phyloP scores from a whole-genome alignment of 2,797 vertebrate genomes.

The Sebastes minor region DNA sequence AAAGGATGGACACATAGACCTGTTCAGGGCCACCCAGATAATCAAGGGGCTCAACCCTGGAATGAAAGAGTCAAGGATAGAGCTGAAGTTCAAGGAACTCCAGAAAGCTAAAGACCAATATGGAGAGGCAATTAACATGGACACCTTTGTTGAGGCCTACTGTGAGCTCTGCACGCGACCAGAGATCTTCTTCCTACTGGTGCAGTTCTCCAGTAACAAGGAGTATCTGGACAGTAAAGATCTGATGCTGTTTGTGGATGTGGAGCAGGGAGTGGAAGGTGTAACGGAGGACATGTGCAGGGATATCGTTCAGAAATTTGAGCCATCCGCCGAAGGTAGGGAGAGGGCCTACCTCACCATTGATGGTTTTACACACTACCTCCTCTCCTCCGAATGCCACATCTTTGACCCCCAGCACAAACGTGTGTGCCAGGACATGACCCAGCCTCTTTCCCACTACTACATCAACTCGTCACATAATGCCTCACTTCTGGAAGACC shows the following conservation, averaged over 20 bases:
- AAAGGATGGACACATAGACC: slow-evolving; percentile 85
- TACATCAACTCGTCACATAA: slow-evolving; percentile 94
- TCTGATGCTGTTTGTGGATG: slow-evolving; percentile 91
- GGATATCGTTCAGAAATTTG: slow-evolving; percentile 89
- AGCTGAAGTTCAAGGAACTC: slow-evolving; percentile 93
- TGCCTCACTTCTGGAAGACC: slow-evolving; percentile 90
- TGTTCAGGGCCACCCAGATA: slow-evolving; percentile 89
- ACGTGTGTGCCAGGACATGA: slow-evolving; percentile 93
- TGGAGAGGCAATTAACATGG: slow-evolving; percentile 83
- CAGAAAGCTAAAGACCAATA: slow-evolving; percentile 89
- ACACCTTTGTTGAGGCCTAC: slow-evolving; percentile 90
- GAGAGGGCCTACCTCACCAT: slow-evolving; percentile 89
- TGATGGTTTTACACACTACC: slow-evolving; percentile 93
- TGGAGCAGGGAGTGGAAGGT: slow-evolving; percentile 92
- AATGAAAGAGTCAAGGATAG: slow-evolving; percentile 90
- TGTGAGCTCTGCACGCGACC: slow-evolving; percentile 93
- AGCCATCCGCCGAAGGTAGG: slow-evolving; percentile 90
- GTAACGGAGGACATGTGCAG: slow-evolving; percentile 90
- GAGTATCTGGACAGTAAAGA: slow-evolving; percentile 93
- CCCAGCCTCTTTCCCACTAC: slow-evolving; percentile 92
- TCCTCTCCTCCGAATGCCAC: slow-evolving; percentile 93
- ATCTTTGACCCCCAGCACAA: slow-evolving; percentile 94
- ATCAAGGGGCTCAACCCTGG: slow-evolving; percentile 92
- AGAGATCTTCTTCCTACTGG: slow-evolving; percentile 92
- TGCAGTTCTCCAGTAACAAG: slow-evolving; percentile 96